These are phyloP conservation scores for Craterocephalus amniculus DNA, from an alignment of 2,797 vertebrate genomes.

Conservation along the genomic window DNA sequence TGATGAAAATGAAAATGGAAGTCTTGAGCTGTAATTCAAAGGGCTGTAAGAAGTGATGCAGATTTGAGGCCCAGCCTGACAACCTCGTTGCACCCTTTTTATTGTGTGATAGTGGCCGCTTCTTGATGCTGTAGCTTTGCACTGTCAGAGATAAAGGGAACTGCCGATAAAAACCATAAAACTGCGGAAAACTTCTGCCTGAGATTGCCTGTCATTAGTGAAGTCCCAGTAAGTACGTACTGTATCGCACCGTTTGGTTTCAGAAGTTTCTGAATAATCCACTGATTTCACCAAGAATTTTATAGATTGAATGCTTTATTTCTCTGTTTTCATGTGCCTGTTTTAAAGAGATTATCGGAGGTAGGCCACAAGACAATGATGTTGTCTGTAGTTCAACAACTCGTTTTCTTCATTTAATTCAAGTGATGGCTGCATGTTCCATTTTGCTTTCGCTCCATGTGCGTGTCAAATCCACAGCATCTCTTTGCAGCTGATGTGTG, in stretches of 20 bases:
- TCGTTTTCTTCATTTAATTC: background rate
- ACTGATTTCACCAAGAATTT: background rate
- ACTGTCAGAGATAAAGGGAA: constrained; percentile 4
- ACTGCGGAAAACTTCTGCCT: background rate
- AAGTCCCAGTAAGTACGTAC: background rate
- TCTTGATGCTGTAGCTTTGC: background rate
- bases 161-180: background rate
- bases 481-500: constrained; percentile 1
- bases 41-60: constrained; percentile 7
- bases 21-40: constrained; percentile 43
- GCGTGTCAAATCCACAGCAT: background rate
- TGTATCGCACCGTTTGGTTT: background rate
- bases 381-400: background rate
- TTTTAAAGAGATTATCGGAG: constrained; percentile 55
- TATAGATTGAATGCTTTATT: background rate
- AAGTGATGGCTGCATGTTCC: background rate
- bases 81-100: background rate
- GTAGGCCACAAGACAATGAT: constrained; percentile 25
- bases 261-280: background rate
- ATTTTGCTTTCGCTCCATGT: background rate
- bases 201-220: background rate
- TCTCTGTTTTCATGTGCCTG: constrained; percentile 10
- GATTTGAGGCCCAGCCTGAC: constrained; percentile 22
- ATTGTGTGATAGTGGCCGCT: background rate
- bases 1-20: constrained; percentile 49